Evolutionary conservation across 1,140 invertebrate species (phyloP).

Genomic region (Ceratina japonica): DNA sequence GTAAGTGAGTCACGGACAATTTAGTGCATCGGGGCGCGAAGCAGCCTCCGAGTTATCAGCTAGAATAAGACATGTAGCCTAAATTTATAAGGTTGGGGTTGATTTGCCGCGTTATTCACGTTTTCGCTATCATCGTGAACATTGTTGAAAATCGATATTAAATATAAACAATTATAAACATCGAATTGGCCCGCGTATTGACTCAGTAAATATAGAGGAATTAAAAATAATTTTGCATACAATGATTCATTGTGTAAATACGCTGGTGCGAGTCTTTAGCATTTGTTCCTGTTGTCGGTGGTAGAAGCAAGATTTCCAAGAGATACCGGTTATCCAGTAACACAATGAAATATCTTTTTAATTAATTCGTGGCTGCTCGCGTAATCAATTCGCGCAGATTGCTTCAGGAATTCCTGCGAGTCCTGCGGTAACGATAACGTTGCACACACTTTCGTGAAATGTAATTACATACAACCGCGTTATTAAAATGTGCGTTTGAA

Average conservation of each 20-base stretch:
- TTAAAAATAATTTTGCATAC: background rate
- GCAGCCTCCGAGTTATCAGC: background rate
- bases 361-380: conserved; percentile 16
- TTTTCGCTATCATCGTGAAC: conserved; percentile 8
- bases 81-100: conserved; percentile 1
- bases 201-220: background rate
- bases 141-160: conserved; percentile 36
- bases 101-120: conserved; percentile 12
- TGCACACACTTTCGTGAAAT: background rate
- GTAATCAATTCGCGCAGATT: conserved; percentile 20
- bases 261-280: background rate
- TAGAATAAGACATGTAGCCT: conserved; percentile 23
- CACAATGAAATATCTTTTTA: conserved; percentile 25
- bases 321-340: background rate
- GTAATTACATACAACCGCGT: conserved; percentile 28
- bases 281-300: background rate
- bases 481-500: conserved; percentile 35
- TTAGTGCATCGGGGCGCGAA: conserved; percentile 2
- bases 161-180: conserved; percentile 9
- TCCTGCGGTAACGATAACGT: background rate
- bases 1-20: conserved; percentile 23
- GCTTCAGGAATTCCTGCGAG: conserved; percentile 1
- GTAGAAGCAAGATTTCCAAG: background rate
- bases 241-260: background rate
- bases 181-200: conserved; percentile 13